Base-by-base conservation (phyloP, 2,888 invertebrate genomes). In the Athalia rosae region DNA sequence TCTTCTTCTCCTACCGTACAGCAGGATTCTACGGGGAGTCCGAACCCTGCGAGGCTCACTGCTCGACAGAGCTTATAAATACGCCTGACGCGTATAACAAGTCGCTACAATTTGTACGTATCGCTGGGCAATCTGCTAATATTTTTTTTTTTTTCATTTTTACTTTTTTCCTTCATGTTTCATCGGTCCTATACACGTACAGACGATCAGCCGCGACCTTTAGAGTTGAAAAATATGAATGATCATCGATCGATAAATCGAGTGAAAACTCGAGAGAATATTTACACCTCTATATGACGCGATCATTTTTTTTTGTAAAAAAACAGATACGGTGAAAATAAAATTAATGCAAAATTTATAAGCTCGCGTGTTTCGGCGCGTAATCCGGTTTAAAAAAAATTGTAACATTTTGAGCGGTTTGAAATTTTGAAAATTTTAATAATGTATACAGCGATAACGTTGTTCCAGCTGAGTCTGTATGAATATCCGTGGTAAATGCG, bases 121-220 rank as follows among this genome's bases (percentile, higher is more conserved):
- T 71, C 71, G 71, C 50, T 56, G 13, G 58, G 45, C 45, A 71
- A 71, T 71, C 71, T 58, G 71, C 43, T 56, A 43, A 53, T n/a
- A 4, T 53, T 53, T 53, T 53, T 7, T 50, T 45, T 58, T 58
- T 71, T n/a, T 15, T 61, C 61, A 13, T 13, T 8, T 13, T 0
- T 13, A 13, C 8, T 13, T 15, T 8, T 13, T 8, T 1, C 15
- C 7, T 28, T 53, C 4, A 67, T 67, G 48, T 28, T 41, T 8
- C 6, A n/a, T n/a, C n/a, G n/a, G n/a, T n/a, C n/a, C n/a, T n/a
- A n/a, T n/a, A n/a, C n/a, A n/a, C n/a, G n/a, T n/a, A n/a, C n/a
- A 67, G 48, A 50, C 50, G 53, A 50, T 50, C 67, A 4, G 66
- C 28, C 50, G 5, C 15, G 1, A 47, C 50, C 6, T 11, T 4